A percentile compares a stretch with the other conserved stretches of the same genome.
Conservation (phyloP, 2,113 vertebrate genomes). For the Heterotis niloticus region DNA sequence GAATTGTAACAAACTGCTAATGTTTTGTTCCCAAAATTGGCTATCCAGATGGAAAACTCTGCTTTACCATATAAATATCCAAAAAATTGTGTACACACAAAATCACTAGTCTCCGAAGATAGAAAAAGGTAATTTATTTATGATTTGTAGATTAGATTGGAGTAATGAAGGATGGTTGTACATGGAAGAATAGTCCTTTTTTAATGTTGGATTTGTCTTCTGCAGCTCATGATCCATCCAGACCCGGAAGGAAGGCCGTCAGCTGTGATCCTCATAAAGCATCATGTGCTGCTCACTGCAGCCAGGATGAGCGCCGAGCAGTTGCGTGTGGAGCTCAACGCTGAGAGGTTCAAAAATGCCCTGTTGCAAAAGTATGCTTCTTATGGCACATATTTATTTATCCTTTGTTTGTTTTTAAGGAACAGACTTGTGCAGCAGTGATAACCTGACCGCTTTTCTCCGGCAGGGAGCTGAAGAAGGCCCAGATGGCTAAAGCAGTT, state of each 20-base stretch:
- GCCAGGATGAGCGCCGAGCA: constrained; percentile 93
- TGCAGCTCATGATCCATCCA: constrained; percentile 88
- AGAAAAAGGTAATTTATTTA: no score
- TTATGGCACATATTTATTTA: background rate
- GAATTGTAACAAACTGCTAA: no score
- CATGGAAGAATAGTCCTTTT: no score
- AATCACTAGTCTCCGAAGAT: no score
- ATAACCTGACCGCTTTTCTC: background rate
- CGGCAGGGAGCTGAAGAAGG: constrained; percentile 90
- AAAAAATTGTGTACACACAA: no score
- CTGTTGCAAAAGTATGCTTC: constrained; percentile 86
- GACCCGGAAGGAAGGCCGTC: constrained; percentile 81
- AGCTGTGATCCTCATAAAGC: constrained; percentile 79
- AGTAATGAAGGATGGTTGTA: background rate
- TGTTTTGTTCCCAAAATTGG: no score
- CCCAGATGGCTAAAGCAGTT: constrained; percentile 87
- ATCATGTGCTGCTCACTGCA: constrained; percentile 84
- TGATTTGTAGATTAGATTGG: background rate
- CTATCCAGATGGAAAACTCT: background rate
- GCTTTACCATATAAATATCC: no score
- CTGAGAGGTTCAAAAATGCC: constrained; percentile 92
- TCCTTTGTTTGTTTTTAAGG: background rate
- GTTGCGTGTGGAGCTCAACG: constrained; percentile 90
- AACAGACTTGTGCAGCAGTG: background rate
- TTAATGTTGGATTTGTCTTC: constrained; percentile 12